phyloP scores from a whole-genome alignment of 1,140 invertebrate species.

The Pogonus chalceus region DNA sequence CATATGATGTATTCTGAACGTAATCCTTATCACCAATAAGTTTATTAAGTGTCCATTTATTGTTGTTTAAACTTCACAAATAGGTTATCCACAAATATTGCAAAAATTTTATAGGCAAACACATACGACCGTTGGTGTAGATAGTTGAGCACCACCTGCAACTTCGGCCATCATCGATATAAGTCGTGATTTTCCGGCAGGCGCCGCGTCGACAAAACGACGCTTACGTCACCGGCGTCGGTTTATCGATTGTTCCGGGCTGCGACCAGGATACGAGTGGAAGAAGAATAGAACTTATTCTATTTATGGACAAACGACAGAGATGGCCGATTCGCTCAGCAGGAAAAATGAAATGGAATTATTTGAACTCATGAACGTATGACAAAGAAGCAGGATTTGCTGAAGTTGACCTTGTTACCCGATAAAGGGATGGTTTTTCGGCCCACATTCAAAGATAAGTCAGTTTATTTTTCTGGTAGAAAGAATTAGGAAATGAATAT shows the following conservation, averaged over 20 bases:
- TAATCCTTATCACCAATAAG: too few species aligned
- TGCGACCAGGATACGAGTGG: neutral
- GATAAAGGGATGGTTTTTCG: slow-evolving; percentile 24
- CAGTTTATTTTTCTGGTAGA: slow-evolving; percentile 25
- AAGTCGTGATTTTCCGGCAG: slow-evolving; percentile 24
- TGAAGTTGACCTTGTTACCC: slow-evolving; percentile 25
- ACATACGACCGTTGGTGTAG: neutral
- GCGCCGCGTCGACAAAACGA: slow-evolving; percentile 25
- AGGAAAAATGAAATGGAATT: too few species aligned
- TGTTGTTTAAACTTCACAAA: neutral
- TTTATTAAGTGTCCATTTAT: too few species aligned
- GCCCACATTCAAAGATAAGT: slow-evolving; percentile 27
- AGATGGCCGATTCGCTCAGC: too few species aligned
- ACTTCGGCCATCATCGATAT: slow-evolving; percentile 26
- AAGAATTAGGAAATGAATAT: too few species aligned
- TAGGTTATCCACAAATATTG: neutral
- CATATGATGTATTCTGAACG: neutral
- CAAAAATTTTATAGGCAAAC: neutral
- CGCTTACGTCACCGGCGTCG: slow-evolving; percentile 34
- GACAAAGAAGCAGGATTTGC: neutral
- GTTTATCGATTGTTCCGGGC: slow-evolving; percentile 28
- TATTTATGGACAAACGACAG: too few species aligned
- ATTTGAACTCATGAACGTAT: too few species aligned
- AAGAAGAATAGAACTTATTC: too few species aligned
- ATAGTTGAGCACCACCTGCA: slow-evolving; percentile 28